Percentiles rank a stretch among this genome's conserved stretches.
These are phyloP conservation scores for Penelope pileata DNA, from an alignment of 2,113 vertebrate genomes.

Conservation along the genomic window DNA sequence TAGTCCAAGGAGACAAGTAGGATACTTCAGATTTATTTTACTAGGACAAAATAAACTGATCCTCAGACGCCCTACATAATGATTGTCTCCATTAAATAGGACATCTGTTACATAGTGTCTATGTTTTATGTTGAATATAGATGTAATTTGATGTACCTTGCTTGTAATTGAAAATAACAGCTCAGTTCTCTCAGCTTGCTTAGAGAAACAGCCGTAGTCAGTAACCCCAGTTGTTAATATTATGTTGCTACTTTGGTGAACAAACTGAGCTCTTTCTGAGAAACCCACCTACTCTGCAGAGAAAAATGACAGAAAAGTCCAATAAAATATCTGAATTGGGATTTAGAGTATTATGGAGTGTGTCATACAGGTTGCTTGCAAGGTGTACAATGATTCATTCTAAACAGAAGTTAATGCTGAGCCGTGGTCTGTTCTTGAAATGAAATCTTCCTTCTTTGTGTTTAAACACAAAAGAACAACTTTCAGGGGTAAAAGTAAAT, in stretches of 20 bases:
- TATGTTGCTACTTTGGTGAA: background rate
- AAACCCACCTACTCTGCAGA: background rate
- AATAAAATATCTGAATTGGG: background rate
- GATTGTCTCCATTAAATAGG: background rate
- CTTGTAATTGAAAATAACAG: background rate
- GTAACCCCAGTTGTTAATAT: background rate
- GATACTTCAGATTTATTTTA: background rate
- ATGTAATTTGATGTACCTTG: background rate
- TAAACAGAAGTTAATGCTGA: background rate
- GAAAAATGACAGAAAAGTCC: background rate
- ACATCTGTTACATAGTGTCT: background rate
- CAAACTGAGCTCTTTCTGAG: background rate
- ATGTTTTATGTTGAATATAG: background rate
- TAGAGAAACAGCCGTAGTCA: background rate
- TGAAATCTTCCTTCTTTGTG: background rate
- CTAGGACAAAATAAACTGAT: background rate
- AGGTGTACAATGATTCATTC: background rate
- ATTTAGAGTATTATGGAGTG: background rate
- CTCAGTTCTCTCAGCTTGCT: background rate
- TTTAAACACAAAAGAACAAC: background rate
- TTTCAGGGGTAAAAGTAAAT: background rate
- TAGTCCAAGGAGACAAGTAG: background rate
- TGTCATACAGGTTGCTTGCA: background rate
- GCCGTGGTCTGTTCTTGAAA: background rate
- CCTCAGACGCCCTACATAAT: background rate